Evolutionary conservation across 2,888 invertebrate genomes (phyloP), one percentile per base, ranked within the genome.

Genomic region (Rhimphoctona megacephalus): DNA sequence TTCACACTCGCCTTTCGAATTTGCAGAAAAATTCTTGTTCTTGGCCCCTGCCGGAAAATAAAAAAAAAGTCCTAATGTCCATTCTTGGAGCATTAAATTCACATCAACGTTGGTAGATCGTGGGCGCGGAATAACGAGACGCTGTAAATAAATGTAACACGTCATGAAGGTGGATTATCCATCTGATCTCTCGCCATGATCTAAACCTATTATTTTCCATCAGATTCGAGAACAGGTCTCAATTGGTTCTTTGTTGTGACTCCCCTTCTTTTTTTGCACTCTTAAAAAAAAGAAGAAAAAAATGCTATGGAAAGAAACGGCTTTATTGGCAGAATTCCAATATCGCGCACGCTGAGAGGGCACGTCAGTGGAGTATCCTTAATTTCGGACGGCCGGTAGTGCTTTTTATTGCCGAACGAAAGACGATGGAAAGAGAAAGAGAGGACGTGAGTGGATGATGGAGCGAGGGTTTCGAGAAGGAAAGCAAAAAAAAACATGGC

Each of bases 381-480:
- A 89, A 88, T 89, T 89, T 88, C 72, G 85, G 85, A 82, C 69
- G 78, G 79, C 85, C 83, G 81, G 90, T 89, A 90, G 90, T 91
- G 92, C 90, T 92, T 93, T 94, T 94, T 94, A 94, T 94, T 93
- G 93, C 90, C 89, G 86, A 80, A 91, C 91, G 92, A 92, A 92
- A 91, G 90, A 91, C 92, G 90, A 85, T 82, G 82, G 89, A 80
- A 89, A 87, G 89, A 89, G 64, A 90, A 89, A 89, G 88, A 86
- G 89, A 61, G 81, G 25, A 54, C 67, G 74, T 61, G 69, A 70
- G 90, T 87, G 91, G 90, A 91, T 91, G 89, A 88, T 87, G 85
- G 78, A 88, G 85, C 85, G 78, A 86, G 88, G 69, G 84, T 66
- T 77, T 84, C 84, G 85, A 52, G 77, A 72, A 88, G 77, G 76